Base-by-base conservation (phyloP, 2,888 invertebrate genomes). In the Idaea dimidiata region DNA sequence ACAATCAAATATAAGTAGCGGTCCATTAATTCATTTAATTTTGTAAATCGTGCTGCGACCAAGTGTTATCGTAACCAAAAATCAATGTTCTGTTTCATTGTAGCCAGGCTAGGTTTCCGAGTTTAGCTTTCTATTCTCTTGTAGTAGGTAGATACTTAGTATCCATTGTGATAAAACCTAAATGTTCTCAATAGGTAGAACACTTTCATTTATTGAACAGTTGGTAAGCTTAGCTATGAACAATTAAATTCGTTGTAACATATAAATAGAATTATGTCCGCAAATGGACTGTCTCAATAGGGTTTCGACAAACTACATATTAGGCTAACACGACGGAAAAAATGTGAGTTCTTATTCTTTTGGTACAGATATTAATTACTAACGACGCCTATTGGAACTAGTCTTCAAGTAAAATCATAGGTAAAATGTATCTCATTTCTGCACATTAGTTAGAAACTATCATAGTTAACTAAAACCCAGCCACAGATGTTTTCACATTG, bases 41-140 rank as follows among this genome's bases (percentile, higher is more conserved):
- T 43, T 43, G 43, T 43, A 43, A 43, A 43, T 43, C 43, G 43
- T 43, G 43, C 43, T 43, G 43, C 43, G 43, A 43, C 43, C 14
- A 43, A 43, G 43, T 43, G 43, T 43, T 43, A 43, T 43, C 43
- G 43, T 43, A 43, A 43, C 43, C 43, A 43, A 43, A 43, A 43
- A 43, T 43, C 43, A 43, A 43, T 43, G 43, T 43, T 43, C 43
- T 43, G 43, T 43, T 43, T 43, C 43, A 43, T 43, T 43, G 43
- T 43, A 43, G 43, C 43, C 14, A 14, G 43, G 14, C 6, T 43
- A 43, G 43, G 43, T 43, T 43, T 43, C 43, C 6, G 43, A 43
- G 43, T 43, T 43, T 43, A 43, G 43, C 43, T 43, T 43, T 43
- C 43, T 43, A 43, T 43, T 43, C 43, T 43, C 43, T 43, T 1